Evolutionary conservation across 1,140 invertebrate genomes (phyloP).

Genomic region (honey bee (Apis mellifera)): Amel_HAv3.1 CM009931.2:3454501-3455000

Average conservation of each 20-base stretch:
- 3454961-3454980: constrained; percentile 9
- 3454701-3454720: constrained; percentile 43
- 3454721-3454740: constrained; percentile 48
- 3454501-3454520: too few species aligned
- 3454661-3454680: constrained; percentile 22
- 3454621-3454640: neutral
- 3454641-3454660: neutral
- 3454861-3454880: constrained; percentile 57
- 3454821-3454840: constrained; percentile 51
- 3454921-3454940: constrained; percentile 46
- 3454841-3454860: constrained; percentile 47
- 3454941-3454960: neutral
- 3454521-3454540: neutral
- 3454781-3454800: constrained; percentile 50
- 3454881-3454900: constrained; percentile 19
- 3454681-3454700: constrained; percentile 35
- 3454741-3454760: constrained; percentile 50
- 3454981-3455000: constrained; percentile 47
- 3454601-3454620: neutral
- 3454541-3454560: neutral
- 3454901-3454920: constrained; percentile 63
- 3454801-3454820: constrained; percentile 52
- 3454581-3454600: neutral
- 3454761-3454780: constrained; percentile 55
- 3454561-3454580: neutral